A percentile compares a stretch with the other conserved stretches of the same genome.
These are phyloP conservation scores for Hetaerina americana DNA, from an alignment of 1,140 invertebrate genomes.

Conservation along the genomic window DNA sequence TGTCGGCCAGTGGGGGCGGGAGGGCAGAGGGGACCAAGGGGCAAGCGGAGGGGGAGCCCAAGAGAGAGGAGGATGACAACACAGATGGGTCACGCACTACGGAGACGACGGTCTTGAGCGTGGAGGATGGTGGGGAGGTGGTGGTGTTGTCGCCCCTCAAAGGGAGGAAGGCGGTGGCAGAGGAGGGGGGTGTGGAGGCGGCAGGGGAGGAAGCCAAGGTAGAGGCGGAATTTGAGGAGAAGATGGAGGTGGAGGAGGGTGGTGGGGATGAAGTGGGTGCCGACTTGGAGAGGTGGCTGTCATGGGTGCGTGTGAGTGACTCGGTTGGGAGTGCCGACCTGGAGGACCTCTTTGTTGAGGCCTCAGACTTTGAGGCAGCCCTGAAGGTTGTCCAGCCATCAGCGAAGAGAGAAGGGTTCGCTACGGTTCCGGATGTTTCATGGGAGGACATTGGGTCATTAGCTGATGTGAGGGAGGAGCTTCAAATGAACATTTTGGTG, in stretches of 20 bases:
- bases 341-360: slow-evolving; percentile 46
- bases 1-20: slow-evolving; percentile 18
- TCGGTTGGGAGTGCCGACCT: slow-evolving; percentile 29
- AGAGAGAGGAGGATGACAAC: slow-evolving; percentile 10
- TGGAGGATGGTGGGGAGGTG: slow-evolving; percentile 7
- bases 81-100: too few relatives aligned
- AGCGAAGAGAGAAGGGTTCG: slow-evolving; percentile 91
- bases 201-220: background rate
- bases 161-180: background rate
- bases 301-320: background rate
- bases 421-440: slow-evolving; percentile 90
- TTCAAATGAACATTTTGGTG: slow-evolving; percentile 81
- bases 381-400: slow-evolving; percentile 79
- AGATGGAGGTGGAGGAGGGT: slow-evolving; percentile 11
- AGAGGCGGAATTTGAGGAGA: slow-evolving; percentile 7
- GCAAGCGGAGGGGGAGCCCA: slow-evolving; percentile 10
- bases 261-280: slow-evolving; percentile 7
- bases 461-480: slow-evolving; percentile 70
- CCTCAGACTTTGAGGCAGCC: slow-evolving; percentile 64
- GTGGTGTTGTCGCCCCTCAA: background rate
- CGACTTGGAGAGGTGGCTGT: background rate
- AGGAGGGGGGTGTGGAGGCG: background rate
- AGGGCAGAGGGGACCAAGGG: slow-evolving; percentile 16
- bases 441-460: slow-evolving; percentile 96
- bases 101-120: too few relatives aligned